Percentiles rank a stretch among this genome's conserved stretches.
These are phyloP conservation scores for Aricia artaxerxes DNA, from an alignment of 2,888 invertebrate genomes.

Conservation along the genomic window DNA sequence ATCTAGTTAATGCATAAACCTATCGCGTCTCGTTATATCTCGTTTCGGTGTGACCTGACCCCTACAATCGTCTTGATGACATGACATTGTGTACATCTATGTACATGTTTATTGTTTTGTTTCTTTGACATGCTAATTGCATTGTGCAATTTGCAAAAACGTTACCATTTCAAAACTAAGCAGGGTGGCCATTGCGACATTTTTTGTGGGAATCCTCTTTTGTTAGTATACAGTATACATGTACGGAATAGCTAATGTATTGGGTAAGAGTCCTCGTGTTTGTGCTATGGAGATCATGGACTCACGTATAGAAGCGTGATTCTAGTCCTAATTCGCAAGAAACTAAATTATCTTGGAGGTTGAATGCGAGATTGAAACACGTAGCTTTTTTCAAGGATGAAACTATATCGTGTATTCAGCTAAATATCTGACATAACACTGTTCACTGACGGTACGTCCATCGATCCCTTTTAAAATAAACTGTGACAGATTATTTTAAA, in stretches of 20 bases:
- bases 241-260: conserved; percentile 64
- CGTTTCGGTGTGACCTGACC: too few species aligned
- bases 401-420: too few species aligned
- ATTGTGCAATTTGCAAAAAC: background rate
- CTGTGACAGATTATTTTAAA: too few species aligned
- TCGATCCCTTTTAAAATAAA: too few species aligned
- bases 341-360: conserved; percentile 2
- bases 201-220: conserved; percentile 44
- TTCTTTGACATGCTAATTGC: background rate
- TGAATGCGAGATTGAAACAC: background rate
- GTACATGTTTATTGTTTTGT: background rate
- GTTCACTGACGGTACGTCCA: too few species aligned
- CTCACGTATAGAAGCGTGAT: conserved; percentile 24
- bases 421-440: too few species aligned
- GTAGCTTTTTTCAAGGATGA: background rate
- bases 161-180: conserved; percentile 11
- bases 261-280: conserved; percentile 66
- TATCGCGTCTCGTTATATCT: too few species aligned
- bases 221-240: conserved; percentile 52
- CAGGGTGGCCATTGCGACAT: background rate
- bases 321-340: background rate
- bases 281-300: conserved; percentile 17
- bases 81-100: too few species aligned
- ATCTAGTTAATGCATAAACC: too few species aligned
- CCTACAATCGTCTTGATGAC: too few species aligned